Base-by-base conservation (phyloP, 2,797 vertebrate species). In the Poecile montanus region DNA sequence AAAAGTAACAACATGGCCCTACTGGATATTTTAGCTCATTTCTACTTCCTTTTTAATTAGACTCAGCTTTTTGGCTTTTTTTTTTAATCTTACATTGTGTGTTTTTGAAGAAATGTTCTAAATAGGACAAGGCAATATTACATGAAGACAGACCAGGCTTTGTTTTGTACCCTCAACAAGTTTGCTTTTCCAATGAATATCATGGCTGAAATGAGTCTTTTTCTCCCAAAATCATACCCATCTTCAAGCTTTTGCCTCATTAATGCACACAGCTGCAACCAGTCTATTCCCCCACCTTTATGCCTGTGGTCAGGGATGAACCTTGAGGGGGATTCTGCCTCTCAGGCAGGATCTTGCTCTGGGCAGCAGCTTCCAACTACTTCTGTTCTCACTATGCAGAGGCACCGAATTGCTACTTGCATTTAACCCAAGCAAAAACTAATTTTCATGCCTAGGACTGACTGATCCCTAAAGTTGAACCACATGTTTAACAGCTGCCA, bases 391-490 rank as follows among this genome's bases (percentile, higher is more conserved):
- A 38, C 58, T 84, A 21, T 56, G 36, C 18, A 66, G 82, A 90
- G 51, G 13, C 1, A 2, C 36, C 70, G 79, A 72, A 87, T 73
- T 82, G 53, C 36, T 84, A 54, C 74, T 91, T 68, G 38, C 73
- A 78, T 82, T 87, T 92, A 93, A 88, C 61, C 14, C 75, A 78
- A 81, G 73, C 1, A 2, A 93, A 91, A 84, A 58, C 30, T 90
- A 57, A 94, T 86, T 84, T 86, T 29, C 72, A 45, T 74, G 91
- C 72, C 50, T 78, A n/a, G 40, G 87, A 85, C n/a, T 81, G 75
- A 91, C n/a, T 81, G 75, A 91, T 89, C 65, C 58, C 23, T 92
- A 48, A 91, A 92, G 66, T 91, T 88, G 82, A 93, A 88, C 65
- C 68, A 36, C 65, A 58, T 88, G 65, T 85, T 83, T 80, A 85